Evolutionary conservation across 2,113 vertebrate genomes (phyloP).

Genomic region (Thamnaconus septentrionalis): DNA sequence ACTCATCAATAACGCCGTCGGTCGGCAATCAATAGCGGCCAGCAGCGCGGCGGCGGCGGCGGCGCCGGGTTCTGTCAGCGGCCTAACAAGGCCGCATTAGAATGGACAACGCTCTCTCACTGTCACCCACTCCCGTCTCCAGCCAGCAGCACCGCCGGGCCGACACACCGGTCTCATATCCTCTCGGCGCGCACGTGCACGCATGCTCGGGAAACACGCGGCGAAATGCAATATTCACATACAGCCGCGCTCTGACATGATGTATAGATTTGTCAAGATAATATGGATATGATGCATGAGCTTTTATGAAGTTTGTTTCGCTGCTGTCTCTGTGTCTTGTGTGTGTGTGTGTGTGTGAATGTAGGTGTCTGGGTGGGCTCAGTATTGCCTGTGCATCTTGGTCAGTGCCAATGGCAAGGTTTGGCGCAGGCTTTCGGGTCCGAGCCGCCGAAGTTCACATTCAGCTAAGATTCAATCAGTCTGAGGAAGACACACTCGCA

Average conservation of each 20-base stretch:
- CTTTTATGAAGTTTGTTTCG: constrained; percentile 60
- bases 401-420: constrained; percentile 36
- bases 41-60: constrained; percentile 66
- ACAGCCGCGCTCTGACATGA: constrained; percentile 64
- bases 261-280: constrained; percentile 76
- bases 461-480: constrained; percentile 59
- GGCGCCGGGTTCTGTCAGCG: constrained; percentile 64
- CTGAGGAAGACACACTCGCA: constrained; percentile 42
- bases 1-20: constrained; percentile 78
- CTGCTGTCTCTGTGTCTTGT: constrained; percentile 29
- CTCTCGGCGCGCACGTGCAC: constrained; percentile 44
- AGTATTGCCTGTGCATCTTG: constrained; percentile 41
- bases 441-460: constrained; percentile 57
- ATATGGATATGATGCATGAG: constrained; percentile 71
- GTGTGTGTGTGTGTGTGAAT: constrained; percentile 5
- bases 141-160: constrained; percentile 15
- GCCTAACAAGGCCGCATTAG: constrained; percentile 71
- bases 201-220: constrained; percentile 29
- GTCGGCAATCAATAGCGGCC: constrained; percentile 75
- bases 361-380: not conserved
- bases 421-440: constrained; percentile 42
- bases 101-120: constrained; percentile 65
- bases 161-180: constrained; percentile 52
- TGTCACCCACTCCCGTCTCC: constrained; percentile 42
- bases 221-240: constrained; percentile 68